Evolutionary conservation across 2,797 vertebrate species (phyloP).

Genomic region (Lophotriccus pileatus): DNA sequence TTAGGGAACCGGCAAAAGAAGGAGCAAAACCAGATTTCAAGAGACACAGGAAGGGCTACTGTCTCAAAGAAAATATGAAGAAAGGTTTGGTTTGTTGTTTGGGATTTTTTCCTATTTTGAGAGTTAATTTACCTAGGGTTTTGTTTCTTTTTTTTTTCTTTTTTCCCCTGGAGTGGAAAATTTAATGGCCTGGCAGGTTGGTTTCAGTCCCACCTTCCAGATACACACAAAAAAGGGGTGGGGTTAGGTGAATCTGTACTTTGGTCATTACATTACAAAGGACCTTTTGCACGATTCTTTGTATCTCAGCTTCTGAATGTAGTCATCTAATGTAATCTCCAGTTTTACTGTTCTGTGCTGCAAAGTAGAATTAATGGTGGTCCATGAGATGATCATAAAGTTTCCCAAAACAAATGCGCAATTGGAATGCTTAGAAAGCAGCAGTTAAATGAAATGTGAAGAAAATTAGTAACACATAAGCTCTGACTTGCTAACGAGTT

Average conservation of each 20-base stretch:
- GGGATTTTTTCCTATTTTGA: background rate
- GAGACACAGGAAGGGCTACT: background rate
- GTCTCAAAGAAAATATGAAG: background rate
- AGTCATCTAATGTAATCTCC: background rate
- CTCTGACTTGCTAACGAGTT: background rate
- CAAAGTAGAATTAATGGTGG: background rate
- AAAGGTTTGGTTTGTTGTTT: background rate
- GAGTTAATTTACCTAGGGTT: background rate
- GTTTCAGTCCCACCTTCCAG: background rate
- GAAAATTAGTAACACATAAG: background rate
- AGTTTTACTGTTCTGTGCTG: background rate
- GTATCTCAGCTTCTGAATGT: background rate
- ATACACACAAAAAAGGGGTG: background rate
- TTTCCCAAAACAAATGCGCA: background rate
- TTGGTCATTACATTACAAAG: background rate
- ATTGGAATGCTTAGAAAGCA: background rate
- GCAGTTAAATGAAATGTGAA: background rate
- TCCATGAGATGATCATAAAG: background rate
- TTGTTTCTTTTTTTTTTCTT: background rate
- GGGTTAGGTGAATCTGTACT: background rate
- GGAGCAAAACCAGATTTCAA: slow-evolving; percentile 41
- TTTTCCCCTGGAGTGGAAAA: background rate
- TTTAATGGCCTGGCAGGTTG: background rate
- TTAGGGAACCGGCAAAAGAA: background rate
- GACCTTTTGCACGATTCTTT: background rate